Percentiles rank a stretch among this genome's conserved stretches.
Conservation (phyloP, 2,113 vertebrate genomes). For the Varanus salvator region DNA sequence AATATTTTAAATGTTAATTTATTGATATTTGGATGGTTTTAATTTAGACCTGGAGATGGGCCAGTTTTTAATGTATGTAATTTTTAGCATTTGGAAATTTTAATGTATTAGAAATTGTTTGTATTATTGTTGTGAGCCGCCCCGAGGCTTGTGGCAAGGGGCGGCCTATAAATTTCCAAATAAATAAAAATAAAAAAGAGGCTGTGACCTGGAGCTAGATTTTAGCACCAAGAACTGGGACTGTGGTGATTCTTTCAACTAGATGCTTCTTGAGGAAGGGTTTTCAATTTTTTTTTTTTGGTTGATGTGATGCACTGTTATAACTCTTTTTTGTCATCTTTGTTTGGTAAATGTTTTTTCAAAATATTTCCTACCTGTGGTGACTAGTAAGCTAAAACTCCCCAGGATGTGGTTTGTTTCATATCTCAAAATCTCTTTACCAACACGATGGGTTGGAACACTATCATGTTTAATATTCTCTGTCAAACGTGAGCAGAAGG, state of each 20-base stretch:
- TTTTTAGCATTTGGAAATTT: too few species aligned
- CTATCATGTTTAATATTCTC: not conserved
- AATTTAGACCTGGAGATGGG: too few species aligned
- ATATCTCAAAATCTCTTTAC: not conserved
- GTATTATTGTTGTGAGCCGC: too few species aligned
- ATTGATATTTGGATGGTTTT: too few species aligned
- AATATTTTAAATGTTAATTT: too few species aligned
- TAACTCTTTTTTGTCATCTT: not conserved
- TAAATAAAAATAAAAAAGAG: too few species aligned
- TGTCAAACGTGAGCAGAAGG: not conserved
- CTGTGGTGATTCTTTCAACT: not conserved
- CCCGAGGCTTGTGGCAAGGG: too few species aligned
- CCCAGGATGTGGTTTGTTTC: not conserved
- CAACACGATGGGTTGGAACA: not conserved
- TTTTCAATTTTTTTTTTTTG: not conserved
- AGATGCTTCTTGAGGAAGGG: not conserved
- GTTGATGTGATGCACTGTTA: not conserved
- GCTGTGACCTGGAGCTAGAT: not conserved
- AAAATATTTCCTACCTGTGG: not conserved
- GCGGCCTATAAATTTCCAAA: not conserved
- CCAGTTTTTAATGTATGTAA: too few species aligned
- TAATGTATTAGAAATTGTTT: too few species aligned
- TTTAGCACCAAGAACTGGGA: not conserved
- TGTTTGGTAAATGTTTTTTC: not conserved
- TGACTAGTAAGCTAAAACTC: not conserved